These are phyloP conservation scores for Coluber constrictor DNA, from an alignment of 2,797 vertebrate species.

Conservation along the genomic window DNA sequence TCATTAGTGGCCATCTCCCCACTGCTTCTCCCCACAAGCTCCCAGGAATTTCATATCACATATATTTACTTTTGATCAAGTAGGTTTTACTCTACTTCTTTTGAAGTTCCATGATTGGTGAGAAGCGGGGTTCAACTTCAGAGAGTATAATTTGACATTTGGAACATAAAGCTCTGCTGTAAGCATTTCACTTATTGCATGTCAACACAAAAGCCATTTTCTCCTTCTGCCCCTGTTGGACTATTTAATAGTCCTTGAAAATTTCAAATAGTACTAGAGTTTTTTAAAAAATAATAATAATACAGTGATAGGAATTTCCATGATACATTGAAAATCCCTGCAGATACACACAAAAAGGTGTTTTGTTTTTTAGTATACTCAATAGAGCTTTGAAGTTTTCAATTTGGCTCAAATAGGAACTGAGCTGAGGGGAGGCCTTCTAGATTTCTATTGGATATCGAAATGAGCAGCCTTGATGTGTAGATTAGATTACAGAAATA, in stretches of 20 bases:
- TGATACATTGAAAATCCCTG: not conserved
- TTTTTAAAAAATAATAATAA: not conserved
- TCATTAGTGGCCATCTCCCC: not conserved
- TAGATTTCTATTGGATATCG: not conserved
- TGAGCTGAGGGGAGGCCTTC: not conserved
- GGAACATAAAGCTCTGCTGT: not conserved
- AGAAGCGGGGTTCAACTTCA: not conserved
- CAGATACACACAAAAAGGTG: not conserved
- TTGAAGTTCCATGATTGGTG: not conserved
- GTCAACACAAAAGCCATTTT: not conserved
- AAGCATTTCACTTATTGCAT: not conserved
- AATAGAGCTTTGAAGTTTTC: not conserved
- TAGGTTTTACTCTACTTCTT: not conserved
- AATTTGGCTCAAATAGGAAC: not conserved
- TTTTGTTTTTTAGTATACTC: not conserved
- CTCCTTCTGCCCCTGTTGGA: not conserved
- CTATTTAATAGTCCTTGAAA: not conserved
- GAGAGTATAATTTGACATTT: not conserved
- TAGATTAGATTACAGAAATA: constrained; percentile 28
- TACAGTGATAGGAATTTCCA: not conserved
- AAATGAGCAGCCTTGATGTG: not conserved
- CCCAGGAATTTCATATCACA: not conserved
- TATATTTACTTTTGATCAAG: not conserved
- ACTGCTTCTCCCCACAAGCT: not conserved
- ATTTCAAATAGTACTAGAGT: not conserved